A percentile compares a stretch with the other conserved stretches of the same genome.
These are phyloP conservation scores for Shargacucullia verbasci DNA, from an alignment of 2,888 invertebrate genomes.

Conservation along the genomic window DNA sequence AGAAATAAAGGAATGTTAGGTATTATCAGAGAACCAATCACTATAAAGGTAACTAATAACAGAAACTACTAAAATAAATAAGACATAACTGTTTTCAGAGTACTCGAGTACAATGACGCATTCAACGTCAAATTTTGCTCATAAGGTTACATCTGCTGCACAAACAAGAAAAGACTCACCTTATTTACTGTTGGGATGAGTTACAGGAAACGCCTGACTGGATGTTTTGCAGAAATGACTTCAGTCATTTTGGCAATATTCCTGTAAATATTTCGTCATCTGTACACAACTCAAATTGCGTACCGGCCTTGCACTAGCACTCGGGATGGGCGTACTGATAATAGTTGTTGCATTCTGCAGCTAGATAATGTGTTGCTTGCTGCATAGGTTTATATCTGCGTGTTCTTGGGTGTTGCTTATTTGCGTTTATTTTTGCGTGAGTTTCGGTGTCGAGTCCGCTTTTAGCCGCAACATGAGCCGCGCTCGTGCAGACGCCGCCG, in stretches of 20 bases:
- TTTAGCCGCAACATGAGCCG: slow-evolving; percentile 85
- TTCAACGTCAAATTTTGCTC: slow-evolving; percentile 11
- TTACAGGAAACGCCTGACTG: slow-evolving; percentile 31
- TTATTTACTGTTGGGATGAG: slow-evolving; percentile 36
- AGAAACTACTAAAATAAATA: slow-evolving; percentile 23
- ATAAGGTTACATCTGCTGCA: slow-evolving; percentile 10
- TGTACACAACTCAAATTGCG: slow-evolving; percentile 25
- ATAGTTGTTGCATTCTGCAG: slow-evolving; percentile 39
- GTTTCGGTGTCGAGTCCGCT: slow-evolving; percentile 75
- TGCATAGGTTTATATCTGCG: slow-evolving; percentile 63
- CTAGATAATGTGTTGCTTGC: slow-evolving; percentile 58
- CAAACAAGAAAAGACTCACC: slow-evolving; percentile 20
- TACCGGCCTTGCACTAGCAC: slow-evolving; percentile 29
- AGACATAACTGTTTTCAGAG: slow-evolving; percentile 7
- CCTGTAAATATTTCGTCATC: slow-evolving; percentile 39
- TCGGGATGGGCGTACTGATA: slow-evolving; percentile 24
- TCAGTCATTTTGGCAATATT: slow-evolving; percentile 42
- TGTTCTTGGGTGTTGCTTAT: slow-evolving; percentile 70
- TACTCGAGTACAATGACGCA: slow-evolving; percentile 17
- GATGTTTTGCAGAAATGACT: slow-evolving; percentile 25
- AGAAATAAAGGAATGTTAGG: slow-evolving; percentile 33
- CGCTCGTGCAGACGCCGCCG: slow-evolving; percentile 60
- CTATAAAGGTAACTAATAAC: slow-evolving; percentile 22
- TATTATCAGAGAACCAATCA: slow-evolving; percentile 25
- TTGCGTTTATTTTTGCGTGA: slow-evolving; percentile 82